A percentile compares a stretch with the other conserved stretches of the same genome.
Conservation (phyloP, 2,888 invertebrate species). For the Drosophila borborema region DNA sequence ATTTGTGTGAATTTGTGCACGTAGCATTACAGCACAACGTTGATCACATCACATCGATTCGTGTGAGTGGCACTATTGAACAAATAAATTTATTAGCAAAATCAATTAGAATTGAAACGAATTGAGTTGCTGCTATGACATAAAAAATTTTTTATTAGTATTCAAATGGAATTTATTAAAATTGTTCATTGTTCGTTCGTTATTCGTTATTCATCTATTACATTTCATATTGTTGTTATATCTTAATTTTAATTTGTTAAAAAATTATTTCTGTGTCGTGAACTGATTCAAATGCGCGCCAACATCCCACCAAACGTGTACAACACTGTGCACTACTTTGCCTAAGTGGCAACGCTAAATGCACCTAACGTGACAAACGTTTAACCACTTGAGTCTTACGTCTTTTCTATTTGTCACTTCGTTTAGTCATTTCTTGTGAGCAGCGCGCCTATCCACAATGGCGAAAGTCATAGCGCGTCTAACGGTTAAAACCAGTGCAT, state of each 20-base stretch:
- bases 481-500: constrained; percentile 46
- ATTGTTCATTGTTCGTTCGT: rapidly evolving
- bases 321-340: constrained; percentile 49
- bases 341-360: constrained; percentile 45
- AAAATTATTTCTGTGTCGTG: neutral
- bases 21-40: constrained; percentile 40
- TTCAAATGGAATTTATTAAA: neutral
- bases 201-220: neutral
- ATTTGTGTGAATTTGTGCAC: constrained; percentile 55
- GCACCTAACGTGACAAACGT: constrained; percentile 29
- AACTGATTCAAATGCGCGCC: constrained; percentile 32
- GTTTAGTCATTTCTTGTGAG: constrained; percentile 40
- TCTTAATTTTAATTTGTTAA: neutral
- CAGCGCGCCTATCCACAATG: constrained; percentile 42
- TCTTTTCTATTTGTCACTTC: constrained; percentile 64
- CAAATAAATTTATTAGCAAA: neutral
- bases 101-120: neutral
- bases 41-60: neutral
- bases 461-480: constrained; percentile 60
- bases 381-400: constrained; percentile 40
- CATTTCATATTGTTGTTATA: neutral
- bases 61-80: neutral
- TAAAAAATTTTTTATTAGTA: neutral
- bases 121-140: neutral
- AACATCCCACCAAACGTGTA: constrained; percentile 4